Evolutionary conservation across 37 sponge, comb jelly and placozoan species (phyloP).

Genomic region (Tethya wilhelma): DNA sequence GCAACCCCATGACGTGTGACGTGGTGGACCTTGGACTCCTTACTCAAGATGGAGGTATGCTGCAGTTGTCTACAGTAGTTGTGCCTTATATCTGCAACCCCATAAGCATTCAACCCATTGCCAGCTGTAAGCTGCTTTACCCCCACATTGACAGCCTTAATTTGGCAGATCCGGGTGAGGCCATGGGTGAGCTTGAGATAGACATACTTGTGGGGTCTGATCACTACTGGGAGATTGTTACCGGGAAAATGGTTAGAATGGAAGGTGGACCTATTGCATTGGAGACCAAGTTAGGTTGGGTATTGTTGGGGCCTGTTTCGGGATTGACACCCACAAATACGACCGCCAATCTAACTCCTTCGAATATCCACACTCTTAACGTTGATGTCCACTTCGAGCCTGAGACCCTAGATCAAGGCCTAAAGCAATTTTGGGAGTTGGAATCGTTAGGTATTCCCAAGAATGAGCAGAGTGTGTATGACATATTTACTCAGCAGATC

Average conservation of each 20-base stretch:
- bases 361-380: neutral
- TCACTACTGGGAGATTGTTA: conserved; percentile 47
- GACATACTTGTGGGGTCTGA: too few relatives aligned
- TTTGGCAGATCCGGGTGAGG: neutral
- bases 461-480: too few relatives aligned
- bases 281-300: conserved; percentile 20
- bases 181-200: neutral
- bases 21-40: conserved; percentile 15
- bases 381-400: neutral
- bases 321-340: neutral
- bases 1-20: neutral
- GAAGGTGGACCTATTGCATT: conserved; percentile 25
- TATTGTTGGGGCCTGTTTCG: neutral
- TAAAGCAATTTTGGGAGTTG: conserved; percentile 22
- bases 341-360: neutral
- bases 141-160: conserved; percentile 7
- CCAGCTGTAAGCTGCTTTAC: neutral
- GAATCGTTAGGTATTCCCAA: conserved; percentile 25
- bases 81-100: conserved; percentile 42
- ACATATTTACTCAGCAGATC: too few relatives aligned
- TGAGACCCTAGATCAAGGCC: neutral
- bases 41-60: neutral
- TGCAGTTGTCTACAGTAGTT: neutral
- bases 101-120: conserved; percentile 14
- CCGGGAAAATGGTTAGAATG: neutral